Conservation (phyloP, 2,888 invertebrate species). For the Drosophila tripunctata region DNA sequence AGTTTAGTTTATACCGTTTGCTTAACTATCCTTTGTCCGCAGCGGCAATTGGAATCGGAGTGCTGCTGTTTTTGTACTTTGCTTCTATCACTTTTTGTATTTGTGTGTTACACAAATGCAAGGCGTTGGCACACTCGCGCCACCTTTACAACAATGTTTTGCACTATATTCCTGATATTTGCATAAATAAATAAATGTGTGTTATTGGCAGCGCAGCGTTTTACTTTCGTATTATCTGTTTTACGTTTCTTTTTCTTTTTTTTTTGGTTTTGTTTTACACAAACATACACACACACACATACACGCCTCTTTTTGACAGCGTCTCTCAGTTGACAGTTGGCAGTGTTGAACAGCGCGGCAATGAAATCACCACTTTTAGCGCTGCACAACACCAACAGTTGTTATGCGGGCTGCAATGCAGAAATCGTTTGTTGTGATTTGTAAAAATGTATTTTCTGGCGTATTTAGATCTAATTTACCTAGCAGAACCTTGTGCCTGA, state of each 20-base stretch:
- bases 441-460: slow-evolving; percentile 18
- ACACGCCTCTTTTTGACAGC: slow-evolving; percentile 61
- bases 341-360: slow-evolving; percentile 42
- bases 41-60: slow-evolving; percentile 30
- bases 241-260: slow-evolving; percentile 32
- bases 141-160: slow-evolving; percentile 29
- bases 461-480: slow-evolving; percentile 3
- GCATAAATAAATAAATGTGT: slow-evolving; percentile 45
- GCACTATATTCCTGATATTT: slow-evolving; percentile 36
- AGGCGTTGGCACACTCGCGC: slow-evolving; percentile 38
- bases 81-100: slow-evolving; percentile 59
- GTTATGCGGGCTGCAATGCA: slow-evolving; percentile 48
- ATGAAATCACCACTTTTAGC: slow-evolving; percentile 31
- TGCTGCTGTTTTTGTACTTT: slow-evolving; percentile 71
- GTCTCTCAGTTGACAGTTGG: slow-evolving; percentile 46
- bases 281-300: slow-evolving; percentile 51
- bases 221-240: slow-evolving; percentile 52
- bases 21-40: slow-evolving; percentile 69
- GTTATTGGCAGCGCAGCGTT: slow-evolving; percentile 54
- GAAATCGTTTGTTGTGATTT: slow-evolving; percentile 43
- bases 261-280: slow-evolving; percentile 57
- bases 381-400: slow-evolving; percentile 43
- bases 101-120: slow-evolving; percentile 35
- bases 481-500: slow-evolving; percentile 19
- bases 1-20: slow-evolving; percentile 61